Evolutionary conservation across 2,113 vertebrate species (phyloP), one percentile per base, ranked within the genome.

Genomic region (Semnopithecus entellus): DNA sequence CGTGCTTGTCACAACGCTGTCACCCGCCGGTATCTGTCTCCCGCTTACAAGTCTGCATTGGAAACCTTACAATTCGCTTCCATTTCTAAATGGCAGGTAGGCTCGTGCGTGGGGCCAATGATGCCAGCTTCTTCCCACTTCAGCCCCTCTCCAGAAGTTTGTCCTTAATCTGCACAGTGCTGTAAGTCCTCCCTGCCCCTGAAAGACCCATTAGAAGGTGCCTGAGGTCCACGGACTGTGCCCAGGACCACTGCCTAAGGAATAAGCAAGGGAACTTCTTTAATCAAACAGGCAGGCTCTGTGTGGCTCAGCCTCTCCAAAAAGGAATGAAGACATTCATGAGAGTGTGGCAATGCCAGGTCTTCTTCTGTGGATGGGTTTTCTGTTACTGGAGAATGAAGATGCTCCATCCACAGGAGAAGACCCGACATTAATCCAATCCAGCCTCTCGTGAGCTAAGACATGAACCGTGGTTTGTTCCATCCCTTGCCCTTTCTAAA

Each of bases 81-180:
- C 61, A 16, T n/a, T 43, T 90, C 83, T 57, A 14, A 64, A 35
- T 3, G 48, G 87, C 87, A 89, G 43, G 55, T 0, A 6, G 76
- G 35, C 72, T 66, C 0, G 0, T 13, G 3, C 4, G 13, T 0
- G 14, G 22, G 50, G 9, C 40, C 2, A 1, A 3, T 50, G 1
- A 2, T 5, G n/a, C 61, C 43, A 11, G 80, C 20, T 72, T 76
- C 66, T 38, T 25, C 17, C 35, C 2, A 8, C 35, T 2, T 45
- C 55, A 8, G 59, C 32, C 57, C 40, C 16, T 13, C 57, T 12
- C 57, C 3, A 16, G 86, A 61, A 13, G 3, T 35, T 0, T 6
- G 2, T 0, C n/a, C 45, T 64, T 11, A 13, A 40, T 14, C 61
- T 57, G 52, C 86, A 38, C 59, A n/a, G 22, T 6, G 0, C 9